Conservation (phyloP, 2,888 invertebrate species). For the Oscheius onirici region DNA sequence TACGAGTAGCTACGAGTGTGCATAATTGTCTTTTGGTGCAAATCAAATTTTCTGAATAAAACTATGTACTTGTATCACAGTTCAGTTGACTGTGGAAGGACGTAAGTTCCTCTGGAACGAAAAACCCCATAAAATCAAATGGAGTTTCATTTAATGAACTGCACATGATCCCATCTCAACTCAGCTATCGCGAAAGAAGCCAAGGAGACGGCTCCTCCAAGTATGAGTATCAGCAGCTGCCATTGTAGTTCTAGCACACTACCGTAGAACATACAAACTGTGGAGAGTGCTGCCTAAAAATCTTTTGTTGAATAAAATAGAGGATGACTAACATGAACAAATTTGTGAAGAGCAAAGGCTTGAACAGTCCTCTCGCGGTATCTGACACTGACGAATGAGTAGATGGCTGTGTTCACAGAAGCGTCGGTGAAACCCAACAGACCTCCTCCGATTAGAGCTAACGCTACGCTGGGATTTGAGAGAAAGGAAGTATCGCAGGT, state of each 20-base stretch:
- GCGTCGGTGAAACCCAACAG: constrained; percentile 38
- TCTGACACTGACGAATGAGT: constrained; percentile 34
- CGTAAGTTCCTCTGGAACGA: too few species aligned
- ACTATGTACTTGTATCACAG: too few species aligned
- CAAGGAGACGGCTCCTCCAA: constrained; percentile 17
- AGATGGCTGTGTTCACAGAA: constrained; percentile 40
- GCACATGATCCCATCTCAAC: constrained; percentile 3
- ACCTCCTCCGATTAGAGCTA: constrained; percentile 36
- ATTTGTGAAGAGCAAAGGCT: constrained; percentile 41
- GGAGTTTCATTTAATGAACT: too few species aligned
- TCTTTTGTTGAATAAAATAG: too few species aligned
- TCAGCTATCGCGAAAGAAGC: constrained; percentile 37
- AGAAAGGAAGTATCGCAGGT: constrained; percentile 17
- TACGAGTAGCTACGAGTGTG: constrained; percentile 25
- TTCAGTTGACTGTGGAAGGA: too few species aligned
- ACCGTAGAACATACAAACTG: constrained; percentile 44
- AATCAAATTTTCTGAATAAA: too few species aligned
- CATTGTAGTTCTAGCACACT: constrained; percentile 35
- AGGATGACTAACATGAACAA: constrained; percentile 36
- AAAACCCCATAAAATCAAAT: too few species aligned
- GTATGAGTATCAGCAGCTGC: constrained; percentile 31
- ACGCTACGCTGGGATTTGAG: constrained; percentile 31
- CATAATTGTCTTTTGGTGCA: constrained; percentile 1
- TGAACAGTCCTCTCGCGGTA: constrained; percentile 30
- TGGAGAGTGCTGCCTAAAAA: constrained; percentile 35